A percentile compares a stretch with the other conserved stretches of the same genome.
These are phyloP conservation scores for Lumbricus terrestris DNA, from an alignment of 2,888 invertebrate genomes.

Conservation along the genomic window DNA sequence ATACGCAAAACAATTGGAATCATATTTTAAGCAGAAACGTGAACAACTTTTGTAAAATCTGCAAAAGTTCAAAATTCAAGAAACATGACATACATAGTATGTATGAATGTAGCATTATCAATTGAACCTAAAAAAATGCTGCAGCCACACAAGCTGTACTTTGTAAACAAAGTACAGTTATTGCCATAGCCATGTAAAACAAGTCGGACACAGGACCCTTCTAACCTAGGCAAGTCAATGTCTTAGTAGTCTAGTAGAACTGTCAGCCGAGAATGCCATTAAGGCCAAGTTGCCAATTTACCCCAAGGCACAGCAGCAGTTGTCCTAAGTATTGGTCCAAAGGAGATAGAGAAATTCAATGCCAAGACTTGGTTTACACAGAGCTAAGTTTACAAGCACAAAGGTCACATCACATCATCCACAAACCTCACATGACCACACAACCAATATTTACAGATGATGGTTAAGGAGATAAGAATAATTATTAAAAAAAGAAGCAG, in stretches of 20 bases:
- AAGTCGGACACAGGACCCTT: not conserved
- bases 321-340: not conserved
- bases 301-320: not conserved
- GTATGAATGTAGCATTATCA: not conserved
- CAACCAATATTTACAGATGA: not conserved
- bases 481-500: too few relatives aligned
- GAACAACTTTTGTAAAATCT: not conserved
- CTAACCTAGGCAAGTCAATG: not conserved
- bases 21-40: not conserved
- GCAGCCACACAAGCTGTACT: not conserved
- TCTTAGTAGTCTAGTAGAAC: too few relatives aligned
- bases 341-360: not conserved
- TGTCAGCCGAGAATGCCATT: not conserved
- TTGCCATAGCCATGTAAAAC: not conserved
- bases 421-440: not conserved
- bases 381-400: not conserved
- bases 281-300: not conserved
- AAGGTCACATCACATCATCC: slow-evolving; percentile 3
- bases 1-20: not conserved
- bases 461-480: not conserved
- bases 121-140: not conserved
- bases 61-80: not conserved
- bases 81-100: not conserved
- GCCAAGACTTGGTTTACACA: not conserved
- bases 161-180: not conserved